A percentile compares a stretch with the other conserved stretches of the same genome.
Conservation (phyloP, 2,888 invertebrate species). For the Cremastinae sp. region DNA sequence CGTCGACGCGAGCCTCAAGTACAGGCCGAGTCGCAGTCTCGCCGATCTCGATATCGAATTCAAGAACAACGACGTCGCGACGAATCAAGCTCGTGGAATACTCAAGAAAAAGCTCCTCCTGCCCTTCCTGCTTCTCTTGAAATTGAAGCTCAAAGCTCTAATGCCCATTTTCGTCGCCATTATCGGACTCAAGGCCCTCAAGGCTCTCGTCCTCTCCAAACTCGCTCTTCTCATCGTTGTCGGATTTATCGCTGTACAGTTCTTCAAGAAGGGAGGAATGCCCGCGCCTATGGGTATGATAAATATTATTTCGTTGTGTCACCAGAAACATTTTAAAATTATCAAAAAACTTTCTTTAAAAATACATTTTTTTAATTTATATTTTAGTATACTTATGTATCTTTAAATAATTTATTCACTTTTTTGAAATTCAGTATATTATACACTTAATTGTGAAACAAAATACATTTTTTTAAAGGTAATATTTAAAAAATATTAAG, state of each 20-base stretch:
- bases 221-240: constrained; percentile 90
- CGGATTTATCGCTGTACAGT: constrained; percentile 90
- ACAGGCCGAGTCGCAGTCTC: constrained; percentile 77
- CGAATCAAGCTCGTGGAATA: constrained; percentile 84
- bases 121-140: constrained; percentile 89
- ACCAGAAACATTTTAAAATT: too few species aligned
- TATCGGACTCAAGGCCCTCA: constrained; percentile 90
- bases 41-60: constrained; percentile 80
- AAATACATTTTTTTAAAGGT: too few species aligned
- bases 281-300: constrained; percentile 76
- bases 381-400: too few species aligned
- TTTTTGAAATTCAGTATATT: too few species aligned
- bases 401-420: too few species aligned
- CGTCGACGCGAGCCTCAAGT: constrained; percentile 74
- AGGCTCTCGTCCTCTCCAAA: constrained; percentile 92
- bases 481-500: too few species aligned
- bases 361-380: too few species aligned
- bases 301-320: too few species aligned
- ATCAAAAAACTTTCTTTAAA: constrained; percentile 1
- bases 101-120: constrained; percentile 92
- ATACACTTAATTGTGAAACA: too few species aligned
- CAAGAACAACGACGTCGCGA: constrained; percentile 72
- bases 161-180: constrained; percentile 91
- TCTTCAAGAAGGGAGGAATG: constrained; percentile 89
- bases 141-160: constrained; percentile 91